Evolutionary conservation across 2,888 invertebrate genomes (phyloP), one percentile per base, ranked within the genome.

Genomic region (Hermaeophaga mercurialis): DNA sequence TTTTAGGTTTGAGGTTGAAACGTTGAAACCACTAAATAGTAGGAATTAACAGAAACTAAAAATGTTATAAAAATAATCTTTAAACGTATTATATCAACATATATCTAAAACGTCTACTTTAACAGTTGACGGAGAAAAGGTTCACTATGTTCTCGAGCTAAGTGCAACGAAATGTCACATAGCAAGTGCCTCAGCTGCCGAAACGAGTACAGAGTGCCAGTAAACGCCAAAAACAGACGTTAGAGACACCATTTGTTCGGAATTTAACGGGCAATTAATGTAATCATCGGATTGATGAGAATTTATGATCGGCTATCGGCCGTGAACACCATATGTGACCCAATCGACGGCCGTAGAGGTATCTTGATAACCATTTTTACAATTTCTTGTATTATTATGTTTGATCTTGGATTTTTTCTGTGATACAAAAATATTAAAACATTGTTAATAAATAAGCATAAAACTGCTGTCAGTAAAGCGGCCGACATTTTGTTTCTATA

Each of bases 181-280:
- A n/a, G 2, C 22, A 11, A 38, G 45, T 34, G 58, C 54, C 59
- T 67, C 69, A 70, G 69, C 68, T 70, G 70, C 58, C 34, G 59
- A 64, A 66, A 62, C 54, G 59, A 61, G 56, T 54, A 55, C 54
- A 62, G 61, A 68, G 68, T 69, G 68, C 65, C 58, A 50, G 59
- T 60, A 65, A 66, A 67, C 69, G 67, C 69, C 68, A 68, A 68
- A 69, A 66, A 66, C 55, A 61, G 61, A 65, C 63, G 65, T 70
- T 65, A 65, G 59, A 63, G 59, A 68, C 69, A 63, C 69, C 68
- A 65, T 68, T 67, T 63, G 64, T 64, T 62, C 60, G 61, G 64
- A 66, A 64, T 62, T 58, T 58, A 58, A 57, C 57, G 50, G 53
- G 54, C 63, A 64, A 65, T 66, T 66, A 64, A 64, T 11, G 48